Base-by-base conservation (phyloP, 2,888 invertebrate genomes). In the Digitonthophagus gazella region DNA sequence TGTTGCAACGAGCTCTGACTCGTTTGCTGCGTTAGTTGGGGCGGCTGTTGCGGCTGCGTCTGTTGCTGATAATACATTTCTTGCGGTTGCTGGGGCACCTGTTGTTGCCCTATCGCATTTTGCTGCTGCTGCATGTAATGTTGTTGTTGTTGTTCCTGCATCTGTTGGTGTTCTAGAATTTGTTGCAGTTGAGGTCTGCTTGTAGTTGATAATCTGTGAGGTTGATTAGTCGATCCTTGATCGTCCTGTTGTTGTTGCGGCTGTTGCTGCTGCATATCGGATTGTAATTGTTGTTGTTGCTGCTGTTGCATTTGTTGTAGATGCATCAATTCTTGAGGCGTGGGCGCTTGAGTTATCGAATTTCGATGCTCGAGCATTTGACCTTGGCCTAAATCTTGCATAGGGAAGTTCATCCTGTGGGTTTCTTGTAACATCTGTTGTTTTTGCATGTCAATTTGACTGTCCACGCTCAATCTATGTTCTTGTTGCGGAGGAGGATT, bases 71-170 rank as follows among this genome's bases (percentile, higher is more conserved):
- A n/a, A n/a, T n/a, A n/a, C n/a, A n/a, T n/a, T n/a, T n/a, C 79
- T 0, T 78, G 76, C 68, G 78, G 77, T 0, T 78, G 74, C 58
- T 79, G 79, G 11, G n/a, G 14, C 58, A 15, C 8, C 22, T 19
- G 57, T 44, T 69, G 66, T 67, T 71, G 71, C 85, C 85, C 76
- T 65, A 71, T 71, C 67, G 72, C 77, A 68, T 71, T 75, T 72
- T 86, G 87, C 58, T 69, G 86, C 56, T 69, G 86, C 72, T 85
- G 86, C 3, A 85, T 77, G 19, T 85, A 86, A 58, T 72, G 75
- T 66, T 71, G 72, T 69, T 69, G 75, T 69, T 72, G 71, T 58
- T 73, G 70, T 55, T 66, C 70, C 14, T 61, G 44, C 3, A 58
- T 61, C 68, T 67, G 70, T 66, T 72, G 71, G 61, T 66, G 70